Base-by-base conservation (phyloP, 1,140 invertebrate genomes). In the Drosophila dunni region DNA sequence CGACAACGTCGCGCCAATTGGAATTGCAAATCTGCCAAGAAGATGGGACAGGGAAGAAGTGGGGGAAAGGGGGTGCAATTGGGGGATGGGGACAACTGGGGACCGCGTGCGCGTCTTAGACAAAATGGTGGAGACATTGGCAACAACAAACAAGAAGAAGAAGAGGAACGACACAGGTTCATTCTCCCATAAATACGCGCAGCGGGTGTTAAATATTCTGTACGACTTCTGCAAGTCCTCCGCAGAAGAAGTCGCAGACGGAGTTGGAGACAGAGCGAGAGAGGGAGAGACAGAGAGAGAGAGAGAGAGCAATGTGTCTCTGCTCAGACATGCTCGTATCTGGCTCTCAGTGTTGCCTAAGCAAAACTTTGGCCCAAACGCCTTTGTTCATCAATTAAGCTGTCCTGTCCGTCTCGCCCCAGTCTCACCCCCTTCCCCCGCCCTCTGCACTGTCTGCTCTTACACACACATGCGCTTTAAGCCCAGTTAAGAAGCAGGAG, bases 121-220 rank as follows among this genome's bases (percentile, higher is more conserved):
- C 84, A 89, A 89, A 89, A 88, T 89, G 80, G 76, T 83, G 80
- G 76, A 82, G 76, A 50, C 72, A 68, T 42, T 20, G 20, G 38
- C 46, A 36, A 60, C 20, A 61, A 29, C 51, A 56, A 56, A 29
- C 24, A 29, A 29, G 24, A 34, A 56, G 66, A 72, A 68, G 69
- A 58, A 61, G 56, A 48, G 63, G 66, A 70, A 67, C 51, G 63
- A 76, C 78, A 85, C 89, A 91, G 89, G 89, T 91, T 91, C 89
- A 91, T 89, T 91, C 90, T 91, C 89, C 89, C 89, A 91, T 90
- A 91, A 91, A 91, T 84, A 81, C 70, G 78, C 89, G 60, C 89
- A 91, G 89, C 89, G 85, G 89, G 89, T 86, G 84, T 85, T 86
- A 86, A 86, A 86, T 86, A 86, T 86, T 86, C 77, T 88, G 83